Evolutionary conservation across 92 coral and sea anemone species (phyloP).

Genomic region (Metridium senile): DNA sequence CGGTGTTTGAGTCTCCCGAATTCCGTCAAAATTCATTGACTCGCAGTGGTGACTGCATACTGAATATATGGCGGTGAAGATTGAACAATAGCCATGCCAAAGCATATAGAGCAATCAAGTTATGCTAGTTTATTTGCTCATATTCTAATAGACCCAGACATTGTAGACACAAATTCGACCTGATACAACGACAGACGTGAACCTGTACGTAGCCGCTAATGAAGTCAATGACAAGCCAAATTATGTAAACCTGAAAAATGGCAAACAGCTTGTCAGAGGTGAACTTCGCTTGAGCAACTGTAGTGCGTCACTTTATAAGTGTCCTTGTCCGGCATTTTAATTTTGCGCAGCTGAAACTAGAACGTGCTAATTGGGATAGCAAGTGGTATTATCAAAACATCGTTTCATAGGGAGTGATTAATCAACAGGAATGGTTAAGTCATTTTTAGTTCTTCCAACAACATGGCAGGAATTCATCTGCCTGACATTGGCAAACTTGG

Average conservation of each 20-base stretch:
- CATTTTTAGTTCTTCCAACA: neutral
- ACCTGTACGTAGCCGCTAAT: neutral
- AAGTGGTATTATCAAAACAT: neutral
- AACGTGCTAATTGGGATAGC: neutral
- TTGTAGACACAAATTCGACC: neutral
- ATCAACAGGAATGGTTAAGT: neutral
- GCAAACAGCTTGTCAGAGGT: neutral
- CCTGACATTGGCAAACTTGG: conserved; percentile 88
- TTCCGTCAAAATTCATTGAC: neutral
- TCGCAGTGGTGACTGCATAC: no score
- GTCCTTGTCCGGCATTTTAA: neutral
- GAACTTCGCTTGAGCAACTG: neutral
- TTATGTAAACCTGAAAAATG: neutral
- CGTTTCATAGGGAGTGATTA: neutral
- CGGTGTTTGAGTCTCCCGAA: neutral
- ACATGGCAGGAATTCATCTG: conserved; percentile 78
- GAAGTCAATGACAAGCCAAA: conserved; percentile 4
- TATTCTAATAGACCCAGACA: neutral
- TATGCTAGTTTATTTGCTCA: neutral
- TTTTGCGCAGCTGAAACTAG: neutral
- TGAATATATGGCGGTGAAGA: no score
- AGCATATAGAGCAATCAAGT: neutral
- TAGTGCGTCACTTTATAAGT: neutral
- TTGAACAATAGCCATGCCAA: neutral
- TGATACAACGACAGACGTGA: neutral